Conservation (phyloP, 2,797 vertebrate genomes). For the Phalanger gymnotis region DNA sequence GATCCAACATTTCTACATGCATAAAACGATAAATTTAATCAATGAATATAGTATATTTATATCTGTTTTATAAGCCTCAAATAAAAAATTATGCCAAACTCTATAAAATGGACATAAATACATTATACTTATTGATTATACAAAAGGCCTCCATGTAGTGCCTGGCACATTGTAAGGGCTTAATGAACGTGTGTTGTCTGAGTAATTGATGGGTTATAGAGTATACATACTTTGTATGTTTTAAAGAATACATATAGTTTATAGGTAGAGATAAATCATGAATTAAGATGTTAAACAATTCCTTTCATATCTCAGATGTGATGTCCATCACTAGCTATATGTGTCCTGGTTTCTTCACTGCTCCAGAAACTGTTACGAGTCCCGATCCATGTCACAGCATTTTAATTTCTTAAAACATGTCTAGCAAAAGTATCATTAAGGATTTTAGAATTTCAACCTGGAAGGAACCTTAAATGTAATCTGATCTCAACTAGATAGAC, state of each 20-base stretch:
- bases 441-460: background rate
- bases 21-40: background rate
- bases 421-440: background rate
- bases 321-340: background rate
- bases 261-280: background rate
- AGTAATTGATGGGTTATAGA: background rate
- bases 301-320: background rate
- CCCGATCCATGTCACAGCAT: background rate
- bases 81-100: background rate
- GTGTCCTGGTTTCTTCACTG: background rate
- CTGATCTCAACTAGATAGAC: background rate
- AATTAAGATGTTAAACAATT: background rate
- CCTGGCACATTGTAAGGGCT: background rate
- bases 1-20: constrained; percentile 55
- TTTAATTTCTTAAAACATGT: background rate
- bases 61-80: background rate
- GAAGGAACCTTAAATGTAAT: background rate
- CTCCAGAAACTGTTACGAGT: background rate
- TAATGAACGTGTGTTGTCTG: background rate
- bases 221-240: background rate
- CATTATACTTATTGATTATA: background rate
- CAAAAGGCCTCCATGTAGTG: background rate
- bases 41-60: background rate
- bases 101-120: background rate
- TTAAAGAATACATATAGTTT: background rate